These are phyloP conservation scores for Diuraphis noxia DNA, from an alignment of 1,140 invertebrate genomes.

Conservation along the genomic window DNA sequence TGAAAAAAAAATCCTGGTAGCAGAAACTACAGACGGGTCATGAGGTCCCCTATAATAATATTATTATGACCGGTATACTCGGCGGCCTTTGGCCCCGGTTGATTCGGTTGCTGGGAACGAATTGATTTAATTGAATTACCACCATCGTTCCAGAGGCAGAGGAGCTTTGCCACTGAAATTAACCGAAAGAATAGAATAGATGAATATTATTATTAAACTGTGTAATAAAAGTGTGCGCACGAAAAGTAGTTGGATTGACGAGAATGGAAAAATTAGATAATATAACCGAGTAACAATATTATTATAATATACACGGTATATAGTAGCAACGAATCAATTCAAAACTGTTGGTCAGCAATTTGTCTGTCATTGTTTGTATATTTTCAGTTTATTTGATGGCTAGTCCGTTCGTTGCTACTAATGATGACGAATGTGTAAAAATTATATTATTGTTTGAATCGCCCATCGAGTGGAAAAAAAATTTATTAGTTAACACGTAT, in stretches of 20 bases:
- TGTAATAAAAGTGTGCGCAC: background rate
- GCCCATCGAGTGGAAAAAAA: background rate
- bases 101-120: slow-evolving; percentile 36
- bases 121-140: slow-evolving; percentile 44
- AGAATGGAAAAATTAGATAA: background rate
- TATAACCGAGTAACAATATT: background rate
- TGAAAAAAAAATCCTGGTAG: slow-evolving; percentile 4
- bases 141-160: background rate
- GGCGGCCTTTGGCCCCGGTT: slow-evolving; percentile 28
- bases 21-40: background rate
- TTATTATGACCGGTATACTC: slow-evolving; percentile 15
- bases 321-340: background rate
- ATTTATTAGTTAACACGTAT: background rate
- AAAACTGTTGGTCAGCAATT: slow-evolving; percentile 22
- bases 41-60: background rate
- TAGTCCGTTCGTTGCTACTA: background rate
- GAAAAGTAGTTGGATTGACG: background rate
- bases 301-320: background rate
- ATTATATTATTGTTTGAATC: background rate
- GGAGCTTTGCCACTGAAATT: background rate
- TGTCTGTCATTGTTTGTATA: background rate
- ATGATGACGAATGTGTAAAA: slow-evolving; percentile 25
- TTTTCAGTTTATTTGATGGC: slow-evolving; percentile 12
- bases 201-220: background rate
- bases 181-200: background rate